Base-by-base conservation (phyloP, 2,797 vertebrate species). In the Pteronotus mesoamericanus region DNA sequence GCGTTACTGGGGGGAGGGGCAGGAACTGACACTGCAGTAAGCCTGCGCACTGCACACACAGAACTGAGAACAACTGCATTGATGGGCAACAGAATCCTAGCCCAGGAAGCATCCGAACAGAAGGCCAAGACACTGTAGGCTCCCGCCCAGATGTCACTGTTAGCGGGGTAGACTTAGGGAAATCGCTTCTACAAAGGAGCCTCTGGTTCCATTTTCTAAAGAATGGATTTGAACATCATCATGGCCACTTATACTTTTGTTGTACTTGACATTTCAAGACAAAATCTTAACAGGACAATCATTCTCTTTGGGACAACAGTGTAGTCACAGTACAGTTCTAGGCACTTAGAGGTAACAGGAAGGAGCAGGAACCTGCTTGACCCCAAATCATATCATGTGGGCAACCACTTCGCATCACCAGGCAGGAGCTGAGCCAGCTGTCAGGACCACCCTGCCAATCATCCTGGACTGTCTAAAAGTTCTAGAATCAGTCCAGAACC, bases 221-320 rank as follows among this genome's bases (percentile, higher is more conserved):
- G 7, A 61, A 87, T 42, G 2, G 34, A 26, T 82, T 72, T 74
- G 9, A 64, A 53, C 11, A 61, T n/a, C 22, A 53, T 44, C 64
- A n/a, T 34, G 68, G 55, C 15, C 44, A 51, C 42, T 74, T 61
- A 64, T 2, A 71, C 42, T 88, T 82, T 21, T 19, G 19, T 71
- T 72, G 66, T 80, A 71, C 74, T 64, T 64, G 55, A 71, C 75
- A 88, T 26, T 93, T 61, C 24, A 78, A 93, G 37, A 59, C 9
- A 29, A 64, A 42, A 64, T 61, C 42, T 80, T 80, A 72, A 80
- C 19, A 29, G n/a, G 34, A 32, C 24, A 39, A 19, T 29, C 12
- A 37, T 48, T 14, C 4, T 59, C 42, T 2, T 2, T 3, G 26
- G 48, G 55, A 42, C n/a, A 59, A 77, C 34, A 29, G 1, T 21